phyloP scores from a whole-genome alignment of 2,797 vertebrate genomes.

The Trematomus bernacchii region DNA sequence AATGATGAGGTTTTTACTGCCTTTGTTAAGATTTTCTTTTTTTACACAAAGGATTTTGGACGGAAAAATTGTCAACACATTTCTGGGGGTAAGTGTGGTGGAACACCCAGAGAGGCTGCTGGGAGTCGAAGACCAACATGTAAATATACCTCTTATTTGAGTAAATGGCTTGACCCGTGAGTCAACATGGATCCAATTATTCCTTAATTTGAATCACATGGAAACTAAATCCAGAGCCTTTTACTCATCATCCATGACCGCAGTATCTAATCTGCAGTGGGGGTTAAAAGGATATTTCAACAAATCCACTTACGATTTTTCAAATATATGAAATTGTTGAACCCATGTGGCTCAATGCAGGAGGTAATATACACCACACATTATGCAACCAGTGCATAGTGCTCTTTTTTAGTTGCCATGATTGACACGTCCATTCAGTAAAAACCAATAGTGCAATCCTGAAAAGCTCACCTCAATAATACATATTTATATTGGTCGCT shows the following conservation, averaged over 20 bases:
- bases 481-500: constrained; percentile 75
- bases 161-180: constrained; percentile 62
- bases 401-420: constrained; percentile 40
- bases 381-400: constrained; percentile 34
- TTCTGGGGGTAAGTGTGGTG: constrained; percentile 12
- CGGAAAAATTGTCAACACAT: constrained; percentile 34
- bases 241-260: constrained; percentile 38
- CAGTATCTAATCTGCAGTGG: constrained; percentile 42
- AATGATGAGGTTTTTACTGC: constrained; percentile 51
- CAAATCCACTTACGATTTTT: constrained; percentile 23
- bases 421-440: constrained; percentile 64
- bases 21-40: constrained; percentile 49
- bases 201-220: constrained; percentile 66
- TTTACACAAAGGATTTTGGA: constrained; percentile 19
- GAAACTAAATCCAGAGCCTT: constrained; percentile 50
- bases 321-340: constrained; percentile 12
- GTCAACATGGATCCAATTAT: constrained; percentile 67
- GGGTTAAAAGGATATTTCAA: constrained; percentile 39
- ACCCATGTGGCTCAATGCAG: constrained; percentile 2
- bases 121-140: constrained; percentile 49
- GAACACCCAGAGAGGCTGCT: constrained; percentile 36
- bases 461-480: constrained; percentile 60
- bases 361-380: constrained; percentile 1
- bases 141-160: constrained; percentile 61
- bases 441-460: constrained; percentile 36